Conservation (phyloP, 2,888 invertebrate species). For the Gymnoscelis rufifasciata region DNA sequence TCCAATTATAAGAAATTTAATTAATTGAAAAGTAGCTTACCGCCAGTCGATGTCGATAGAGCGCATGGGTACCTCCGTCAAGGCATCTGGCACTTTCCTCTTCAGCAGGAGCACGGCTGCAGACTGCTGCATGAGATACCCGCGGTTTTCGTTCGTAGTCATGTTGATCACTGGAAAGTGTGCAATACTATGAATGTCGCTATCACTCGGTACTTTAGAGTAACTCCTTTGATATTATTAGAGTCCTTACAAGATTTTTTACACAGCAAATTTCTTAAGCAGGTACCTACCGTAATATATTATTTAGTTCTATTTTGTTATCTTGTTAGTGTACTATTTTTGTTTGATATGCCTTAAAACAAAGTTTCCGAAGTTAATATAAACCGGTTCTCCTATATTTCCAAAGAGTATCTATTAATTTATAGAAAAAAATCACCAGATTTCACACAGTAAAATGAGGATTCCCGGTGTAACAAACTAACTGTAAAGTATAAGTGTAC, state of each 20-base stretch:
- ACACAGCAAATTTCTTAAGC: too few relatives aligned
- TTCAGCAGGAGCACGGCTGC: constrained; percentile 51
- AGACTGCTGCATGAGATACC: constrained; percentile 51
- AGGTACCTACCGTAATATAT: too few relatives aligned
- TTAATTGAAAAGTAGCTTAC: constrained; percentile 1
- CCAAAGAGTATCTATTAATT: too few relatives aligned
- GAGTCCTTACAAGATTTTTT: too few relatives aligned
- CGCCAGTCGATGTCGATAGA: constrained; percentile 44
- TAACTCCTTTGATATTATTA: background rate
- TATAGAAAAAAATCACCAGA: too few relatives aligned
- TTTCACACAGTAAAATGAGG: too few relatives aligned
- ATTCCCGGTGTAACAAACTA: background rate
- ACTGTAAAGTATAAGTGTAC: constrained; percentile 22
- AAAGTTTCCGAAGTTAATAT: too few relatives aligned
- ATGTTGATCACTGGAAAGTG: constrained; percentile 36
- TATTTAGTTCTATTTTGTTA: too few relatives aligned
- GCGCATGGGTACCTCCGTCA: constrained; percentile 52
- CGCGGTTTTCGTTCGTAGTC: constrained; percentile 31
- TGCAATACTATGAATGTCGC: background rate
- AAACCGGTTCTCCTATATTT: too few relatives aligned
- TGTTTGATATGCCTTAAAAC: too few relatives aligned
- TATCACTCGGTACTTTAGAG: background rate
- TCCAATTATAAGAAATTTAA: too few relatives aligned
- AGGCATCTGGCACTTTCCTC: constrained; percentile 49
- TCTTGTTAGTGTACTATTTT: too few relatives aligned